A percentile compares a stretch with the other conserved stretches of the same genome.
These are phyloP conservation scores for Petrocephalus sullivani DNA, from an alignment of 2,797 vertebrate genomes.

Conservation along the genomic window DNA sequence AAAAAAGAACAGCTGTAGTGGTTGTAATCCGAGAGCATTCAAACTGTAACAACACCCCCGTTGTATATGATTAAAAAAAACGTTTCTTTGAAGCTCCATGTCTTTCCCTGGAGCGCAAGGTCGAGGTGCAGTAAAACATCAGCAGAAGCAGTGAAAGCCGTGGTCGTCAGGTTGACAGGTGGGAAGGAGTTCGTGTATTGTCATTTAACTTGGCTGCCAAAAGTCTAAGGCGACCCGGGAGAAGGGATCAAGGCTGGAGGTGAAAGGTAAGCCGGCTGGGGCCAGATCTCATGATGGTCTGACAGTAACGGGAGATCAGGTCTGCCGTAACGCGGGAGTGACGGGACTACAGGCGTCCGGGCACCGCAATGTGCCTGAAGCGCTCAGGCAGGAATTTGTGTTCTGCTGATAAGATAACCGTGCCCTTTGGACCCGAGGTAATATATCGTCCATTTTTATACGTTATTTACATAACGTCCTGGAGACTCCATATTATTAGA, in stretches of 20 bases:
- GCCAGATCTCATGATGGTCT: neutral
- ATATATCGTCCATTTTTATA: neutral
- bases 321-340: neutral
- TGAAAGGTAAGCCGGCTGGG: conserved; percentile 23
- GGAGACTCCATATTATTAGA: neutral
- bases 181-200: neutral
- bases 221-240: conserved; percentile 22
- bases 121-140: neutral
- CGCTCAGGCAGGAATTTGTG: neutral
- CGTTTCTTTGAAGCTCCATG: neutral
- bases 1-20: neutral
- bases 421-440: neutral
- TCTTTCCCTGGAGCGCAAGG: neutral
- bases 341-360: neutral
- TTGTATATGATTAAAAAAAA: neutral
- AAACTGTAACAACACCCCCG: neutral
- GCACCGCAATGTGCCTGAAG: neutral
- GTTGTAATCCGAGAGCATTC: neutral
- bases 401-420: conserved; percentile 6
- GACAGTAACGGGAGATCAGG: conserved; percentile 13
- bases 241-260: conserved; percentile 28
- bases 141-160: neutral
- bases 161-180: neutral
- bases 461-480: neutral
- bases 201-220: conserved; percentile 12